phyloP scores from a whole-genome alignment of 2,113 vertebrate species.

The Aphelocoma coerulescens region DNA sequence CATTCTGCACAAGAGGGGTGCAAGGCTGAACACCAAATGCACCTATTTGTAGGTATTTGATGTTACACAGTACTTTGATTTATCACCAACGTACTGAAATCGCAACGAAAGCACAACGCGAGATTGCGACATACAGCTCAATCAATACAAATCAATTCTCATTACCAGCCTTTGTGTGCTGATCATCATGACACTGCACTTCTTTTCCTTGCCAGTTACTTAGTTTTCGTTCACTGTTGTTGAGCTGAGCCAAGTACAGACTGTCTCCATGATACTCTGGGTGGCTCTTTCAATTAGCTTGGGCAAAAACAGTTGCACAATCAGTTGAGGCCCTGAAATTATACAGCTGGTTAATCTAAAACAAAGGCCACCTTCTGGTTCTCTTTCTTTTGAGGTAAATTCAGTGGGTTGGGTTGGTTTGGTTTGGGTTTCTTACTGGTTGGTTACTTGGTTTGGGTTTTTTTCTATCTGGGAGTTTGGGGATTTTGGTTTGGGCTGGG shows the following conservation, averaged over 20 bases:
- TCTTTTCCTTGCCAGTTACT: neutral
- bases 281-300: neutral
- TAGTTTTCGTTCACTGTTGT: neutral
- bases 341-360: neutral
- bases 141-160: neutral
- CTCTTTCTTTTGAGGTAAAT: neutral
- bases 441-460: neutral
- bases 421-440: neutral
- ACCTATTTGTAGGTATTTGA: neutral
- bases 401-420: neutral
- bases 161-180: neutral
- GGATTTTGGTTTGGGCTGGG: neutral
- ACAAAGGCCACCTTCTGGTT: neutral
- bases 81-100: neutral
- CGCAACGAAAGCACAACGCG: neutral
- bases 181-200: neutral
- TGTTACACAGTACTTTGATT: neutral
- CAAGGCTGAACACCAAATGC: neutral
- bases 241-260: neutral
- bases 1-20: fast-evolving
- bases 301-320: neutral
- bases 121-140: neutral
- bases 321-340: neutral
- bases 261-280: neutral
- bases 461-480: neutral